Conservation (phyloP, 1,140 invertebrate species). For the Liolophura sinensis region DNA sequence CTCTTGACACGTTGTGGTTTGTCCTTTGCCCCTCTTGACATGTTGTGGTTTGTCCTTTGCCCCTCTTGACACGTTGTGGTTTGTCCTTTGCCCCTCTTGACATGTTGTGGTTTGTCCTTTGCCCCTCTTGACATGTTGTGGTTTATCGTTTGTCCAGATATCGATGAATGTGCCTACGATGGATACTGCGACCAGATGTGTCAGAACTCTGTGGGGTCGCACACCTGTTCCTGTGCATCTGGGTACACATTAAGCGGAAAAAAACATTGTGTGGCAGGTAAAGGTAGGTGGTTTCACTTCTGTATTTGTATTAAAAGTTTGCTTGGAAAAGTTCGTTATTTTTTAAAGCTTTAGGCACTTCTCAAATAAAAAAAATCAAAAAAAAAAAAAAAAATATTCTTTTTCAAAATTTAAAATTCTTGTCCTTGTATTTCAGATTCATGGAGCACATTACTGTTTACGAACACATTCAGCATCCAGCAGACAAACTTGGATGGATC, state of each 20-base stretch:
- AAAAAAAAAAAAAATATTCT: conserved; percentile 5
- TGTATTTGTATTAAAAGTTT: not conserved
- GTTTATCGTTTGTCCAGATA: conserved; percentile 61
- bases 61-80: no score
- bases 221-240: conserved; percentile 31
- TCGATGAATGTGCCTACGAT: conserved; percentile 69
- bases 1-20: no score
- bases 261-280: conserved; percentile 66
- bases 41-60: no score
- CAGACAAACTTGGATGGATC: conserved; percentile 13
- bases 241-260: conserved; percentile 25
- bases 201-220: conserved; percentile 8
- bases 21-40: no score
- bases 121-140: not conserved
- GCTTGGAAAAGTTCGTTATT: not conserved
- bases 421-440: conserved; percentile 46
- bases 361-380: conserved; percentile 6
- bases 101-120: not conserved
- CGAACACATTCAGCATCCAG: conserved; percentile 18
- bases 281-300: conserved; percentile 54
- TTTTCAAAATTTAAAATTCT: not conserved
- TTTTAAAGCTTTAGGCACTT: conserved; percentile 58
- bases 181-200: conserved; percentile 44
- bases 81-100: not conserved
- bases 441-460: conserved; percentile 14